Evolutionary conservation across 1,140 invertebrate genomes (phyloP).

Genomic region (Drosophila micromelanica): DNA sequence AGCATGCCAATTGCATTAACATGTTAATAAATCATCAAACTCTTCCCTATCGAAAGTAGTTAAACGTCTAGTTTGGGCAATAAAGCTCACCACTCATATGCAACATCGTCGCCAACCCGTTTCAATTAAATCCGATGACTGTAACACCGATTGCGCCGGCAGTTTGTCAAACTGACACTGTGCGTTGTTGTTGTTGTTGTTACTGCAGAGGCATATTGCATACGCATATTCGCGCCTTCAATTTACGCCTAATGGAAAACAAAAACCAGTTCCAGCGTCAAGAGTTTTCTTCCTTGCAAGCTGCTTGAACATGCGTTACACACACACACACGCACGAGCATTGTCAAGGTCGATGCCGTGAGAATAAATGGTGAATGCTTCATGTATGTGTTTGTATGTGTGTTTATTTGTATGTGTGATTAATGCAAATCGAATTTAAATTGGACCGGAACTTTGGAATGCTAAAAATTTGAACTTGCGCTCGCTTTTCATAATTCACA

Average conservation of each 20-base stretch:
- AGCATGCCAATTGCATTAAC: slow-evolving; percentile 36
- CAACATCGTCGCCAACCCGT: slow-evolving; percentile 46
- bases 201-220: slow-evolving; percentile 59
- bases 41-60: slow-evolving; percentile 53
- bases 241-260: slow-evolving; percentile 40
- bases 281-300: slow-evolving; percentile 67
- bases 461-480: slow-evolving; percentile 42
- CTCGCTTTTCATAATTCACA: slow-evolving; percentile 55
- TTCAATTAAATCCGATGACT: slow-evolving; percentile 49
- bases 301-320: slow-evolving; percentile 27
- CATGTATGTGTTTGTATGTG: slow-evolving; percentile 8
- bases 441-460: slow-evolving; percentile 59
- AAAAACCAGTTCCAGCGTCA: slow-evolving; percentile 59
- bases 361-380: slow-evolving; percentile 48
- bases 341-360: slow-evolving; percentile 70
- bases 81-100: slow-evolving; percentile 13
- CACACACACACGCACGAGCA: slow-evolving; percentile 33
- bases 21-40: slow-evolving; percentile 43
- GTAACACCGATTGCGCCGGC: slow-evolving; percentile 21
- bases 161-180: slow-evolving; percentile 56
- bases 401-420: slow-evolving; percentile 8
- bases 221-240: slow-evolving; percentile 73
- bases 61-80: slow-evolving; percentile 9
- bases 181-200: slow-evolving; percentile 16
- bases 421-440: slow-evolving; percentile 58